Conservation (phyloP, 64 coral and sea anemone species). For the Catalaphyllia jardinei region DNA sequence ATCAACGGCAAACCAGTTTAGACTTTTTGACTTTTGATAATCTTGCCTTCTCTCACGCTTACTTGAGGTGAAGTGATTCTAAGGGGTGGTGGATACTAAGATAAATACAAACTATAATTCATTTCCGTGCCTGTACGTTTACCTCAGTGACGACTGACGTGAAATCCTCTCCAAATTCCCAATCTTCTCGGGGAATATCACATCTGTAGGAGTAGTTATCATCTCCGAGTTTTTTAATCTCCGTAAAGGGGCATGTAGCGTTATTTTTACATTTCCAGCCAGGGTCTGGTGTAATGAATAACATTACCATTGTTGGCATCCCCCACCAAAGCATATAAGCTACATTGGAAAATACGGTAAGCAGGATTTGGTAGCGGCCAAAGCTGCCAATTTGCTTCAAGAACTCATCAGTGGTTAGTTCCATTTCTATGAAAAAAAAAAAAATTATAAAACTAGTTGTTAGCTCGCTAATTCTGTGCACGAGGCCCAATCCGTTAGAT, state of each 20-base stretch:
- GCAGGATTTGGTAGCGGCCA: neutral
- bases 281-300: neutral
- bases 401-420: slow-evolving; percentile 29
- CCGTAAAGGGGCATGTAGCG: slow-evolving; percentile 35
- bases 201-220: slow-evolving; percentile 37
- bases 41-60: too few relatives aligned
- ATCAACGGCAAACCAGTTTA: too few relatives aligned
- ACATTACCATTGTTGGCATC: neutral
- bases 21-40: too few relatives aligned
- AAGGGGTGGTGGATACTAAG: too few relatives aligned
- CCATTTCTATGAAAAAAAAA: neutral
- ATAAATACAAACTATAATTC: too few relatives aligned
- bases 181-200: slow-evolving; percentile 45
- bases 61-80: too few relatives aligned
- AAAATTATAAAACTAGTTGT: neutral
- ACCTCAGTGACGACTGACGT: slow-evolving; percentile 23
- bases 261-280: slow-evolving; percentile 19
- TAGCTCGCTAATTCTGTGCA: too few relatives aligned
- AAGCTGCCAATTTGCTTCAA: slow-evolving; percentile 61
- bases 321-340: neutral
- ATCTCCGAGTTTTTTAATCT: neutral
- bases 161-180: slow-evolving; percentile 46
- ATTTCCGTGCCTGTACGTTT: too few relatives aligned
- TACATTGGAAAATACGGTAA: neutral
- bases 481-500: too few relatives aligned